These are phyloP conservation scores for Solenodon paradoxus DNA, from an alignment of 2,113 vertebrate genomes.

Conservation along the genomic window DNA sequence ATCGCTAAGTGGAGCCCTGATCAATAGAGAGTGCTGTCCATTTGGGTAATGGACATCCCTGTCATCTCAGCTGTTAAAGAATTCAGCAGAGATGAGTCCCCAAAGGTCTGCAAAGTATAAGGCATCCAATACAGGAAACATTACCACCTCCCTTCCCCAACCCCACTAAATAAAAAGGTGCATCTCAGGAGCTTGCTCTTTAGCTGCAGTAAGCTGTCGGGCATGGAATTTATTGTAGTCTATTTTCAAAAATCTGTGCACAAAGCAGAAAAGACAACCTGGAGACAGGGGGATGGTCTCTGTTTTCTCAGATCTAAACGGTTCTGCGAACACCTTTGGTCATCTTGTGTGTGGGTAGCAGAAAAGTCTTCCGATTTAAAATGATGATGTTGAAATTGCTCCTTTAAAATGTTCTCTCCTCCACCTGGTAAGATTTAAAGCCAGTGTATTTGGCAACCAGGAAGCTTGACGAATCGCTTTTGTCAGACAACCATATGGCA, in stretches of 20 bases:
- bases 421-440: slow-evolving; percentile 23
- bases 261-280: slow-evolving; percentile 57
- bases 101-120: slow-evolving; percentile 83
- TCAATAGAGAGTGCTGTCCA: slow-evolving; percentile 94
- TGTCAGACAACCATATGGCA: slow-evolving; percentile 57
- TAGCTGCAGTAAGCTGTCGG: slow-evolving; percentile 55
- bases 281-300: not conserved
- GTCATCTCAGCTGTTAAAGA: slow-evolving; percentile 87
- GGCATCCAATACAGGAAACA: slow-evolving; percentile 69
- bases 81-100: slow-evolving; percentile 88
- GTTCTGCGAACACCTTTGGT: not conserved
- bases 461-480: slow-evolving; percentile 55
- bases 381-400: slow-evolving; percentile 43
- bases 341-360: not conserved
- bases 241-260: slow-evolving; percentile 63
- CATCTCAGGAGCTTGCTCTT: slow-evolving; percentile 73
- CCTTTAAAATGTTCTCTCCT: slow-evolving; percentile 13
- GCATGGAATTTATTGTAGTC: slow-evolving; percentile 64
- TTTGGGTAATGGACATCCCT: slow-evolving; percentile 94
- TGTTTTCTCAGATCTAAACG: not conserved
- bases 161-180: slow-evolving; percentile 70
- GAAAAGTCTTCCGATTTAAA: slow-evolving; percentile 18
- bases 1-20: slow-evolving; percentile 86
- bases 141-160: slow-evolving; percentile 70
- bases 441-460: slow-evolving; percentile 29